These are phyloP conservation scores for Spisula subtruncata DNA, from an alignment of 2,888 invertebrate genomes.

Conservation along the genomic window DNA sequence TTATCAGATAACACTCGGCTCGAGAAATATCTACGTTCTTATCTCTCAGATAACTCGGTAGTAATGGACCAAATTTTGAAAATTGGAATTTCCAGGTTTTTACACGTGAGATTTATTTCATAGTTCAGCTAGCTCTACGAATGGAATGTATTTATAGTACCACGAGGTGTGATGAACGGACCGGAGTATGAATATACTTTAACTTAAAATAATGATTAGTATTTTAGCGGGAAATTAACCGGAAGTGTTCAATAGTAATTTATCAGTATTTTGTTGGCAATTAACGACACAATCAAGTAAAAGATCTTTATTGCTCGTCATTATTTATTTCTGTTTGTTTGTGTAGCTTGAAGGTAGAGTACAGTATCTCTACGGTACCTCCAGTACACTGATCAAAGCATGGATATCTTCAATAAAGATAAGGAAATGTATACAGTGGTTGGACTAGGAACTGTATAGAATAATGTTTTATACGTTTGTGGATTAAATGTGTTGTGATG, in stretches of 20 bases:
- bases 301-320: background rate
- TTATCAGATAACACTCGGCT: background rate
- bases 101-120: slow-evolving; percentile 19
- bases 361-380: background rate
- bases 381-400: background rate
- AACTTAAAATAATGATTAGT: background rate
- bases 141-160: slow-evolving; percentile 10
- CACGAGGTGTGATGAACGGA: background rate
- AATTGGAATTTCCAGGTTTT: slow-evolving; percentile 29
- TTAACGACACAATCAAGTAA: slow-evolving; percentile 15
- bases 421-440: background rate
- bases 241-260: background rate
- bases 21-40: background rate
- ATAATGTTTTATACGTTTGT: background rate
- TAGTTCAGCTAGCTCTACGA: background rate
- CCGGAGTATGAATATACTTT: background rate
- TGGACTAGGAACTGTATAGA: background rate
- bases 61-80: slow-evolving; percentile 11
- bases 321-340: no score
- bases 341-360: no score
- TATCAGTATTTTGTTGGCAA: no score
- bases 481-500: background rate
- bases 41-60: background rate
- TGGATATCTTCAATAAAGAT: slow-evolving; percentile 18
- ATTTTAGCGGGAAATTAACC: slow-evolving; percentile 1